Conservation (phyloP, 2,888 invertebrate genomes). For the Drosophila demipolita region DNA sequence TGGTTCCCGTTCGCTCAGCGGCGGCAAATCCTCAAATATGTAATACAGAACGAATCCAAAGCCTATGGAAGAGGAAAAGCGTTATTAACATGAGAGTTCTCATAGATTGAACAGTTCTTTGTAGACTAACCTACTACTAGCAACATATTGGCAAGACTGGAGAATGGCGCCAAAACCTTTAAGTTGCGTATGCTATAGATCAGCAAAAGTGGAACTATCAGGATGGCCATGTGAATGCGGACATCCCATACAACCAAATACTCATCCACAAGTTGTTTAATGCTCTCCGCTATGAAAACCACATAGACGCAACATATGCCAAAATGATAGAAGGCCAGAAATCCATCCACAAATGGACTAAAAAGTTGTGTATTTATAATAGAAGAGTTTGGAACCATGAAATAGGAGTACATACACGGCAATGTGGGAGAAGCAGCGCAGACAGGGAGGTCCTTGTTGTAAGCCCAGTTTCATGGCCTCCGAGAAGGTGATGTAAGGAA, state of each 20-base stretch:
- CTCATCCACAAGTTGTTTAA: slow-evolving; percentile 91
- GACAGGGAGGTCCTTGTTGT: slow-evolving; percentile 89
- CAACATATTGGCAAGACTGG: slow-evolving; percentile 95
- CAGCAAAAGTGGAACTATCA: slow-evolving; percentile 89
- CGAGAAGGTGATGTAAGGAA: slow-evolving; percentile 93
- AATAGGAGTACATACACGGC: slow-evolving; percentile 83
- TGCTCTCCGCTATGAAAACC: slow-evolving; percentile 95
- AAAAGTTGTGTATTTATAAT: slow-evolving; percentile 37
- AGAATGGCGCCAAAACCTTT: slow-evolving; percentile 95
- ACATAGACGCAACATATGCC: slow-evolving; percentile 99
- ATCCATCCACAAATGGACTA: slow-evolving; percentile 92
- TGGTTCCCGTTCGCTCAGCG: slow-evolving; percentile 84
- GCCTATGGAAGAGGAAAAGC: slow-evolving; percentile 48
- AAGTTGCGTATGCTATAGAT: slow-evolving; percentile 92
- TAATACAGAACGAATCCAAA: slow-evolving; percentile 94
- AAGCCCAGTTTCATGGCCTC: slow-evolving; percentile 93
- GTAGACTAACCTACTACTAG: slow-evolving; percentile 88
- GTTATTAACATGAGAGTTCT: background rate
- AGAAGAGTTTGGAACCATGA: background rate
- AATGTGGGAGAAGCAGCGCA: slow-evolving; percentile 87
- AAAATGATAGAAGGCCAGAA: slow-evolving; percentile 95
- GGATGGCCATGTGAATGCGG: slow-evolving; percentile 86
- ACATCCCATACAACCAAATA: slow-evolving; percentile 86
- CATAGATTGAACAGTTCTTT: too few relatives aligned
- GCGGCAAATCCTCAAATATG: slow-evolving; percentile 89